Conservation (phyloP, 2,113 vertebrate species). For the Semnornis frantzii region DNA sequence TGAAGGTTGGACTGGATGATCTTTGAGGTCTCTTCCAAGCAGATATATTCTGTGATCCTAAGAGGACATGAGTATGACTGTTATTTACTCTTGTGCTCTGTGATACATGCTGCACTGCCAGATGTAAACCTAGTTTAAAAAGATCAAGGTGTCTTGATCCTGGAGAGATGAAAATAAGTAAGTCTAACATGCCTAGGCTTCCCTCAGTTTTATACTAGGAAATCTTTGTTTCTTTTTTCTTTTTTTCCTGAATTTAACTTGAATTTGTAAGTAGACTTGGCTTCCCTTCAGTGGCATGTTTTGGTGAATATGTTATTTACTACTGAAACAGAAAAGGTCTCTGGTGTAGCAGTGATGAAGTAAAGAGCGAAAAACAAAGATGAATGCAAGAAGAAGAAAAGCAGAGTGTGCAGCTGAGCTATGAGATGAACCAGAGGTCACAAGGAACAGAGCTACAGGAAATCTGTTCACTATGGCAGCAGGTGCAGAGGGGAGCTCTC, state of each 20-base stretch:
- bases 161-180: not conserved
- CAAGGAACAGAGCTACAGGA: conserved; percentile 32
- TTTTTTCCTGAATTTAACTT: not conserved
- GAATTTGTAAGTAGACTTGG: not conserved
- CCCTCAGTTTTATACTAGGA: not conserved
- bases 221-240: not conserved
- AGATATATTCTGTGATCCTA: too few relatives aligned
- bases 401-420: conserved; percentile 41
- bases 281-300: not conserved
- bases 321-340: not conserved
- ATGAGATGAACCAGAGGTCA: not conserved
- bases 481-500: conserved; percentile 18
- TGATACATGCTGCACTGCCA: not conserved
- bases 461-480: conserved; percentile 43
- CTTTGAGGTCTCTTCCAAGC: too few relatives aligned
- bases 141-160: not conserved
- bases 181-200: not conserved
- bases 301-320: not conserved
- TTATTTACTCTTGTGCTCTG: not conserved
- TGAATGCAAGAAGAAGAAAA: conserved; percentile 27
- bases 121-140: not conserved
- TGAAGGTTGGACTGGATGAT: too few relatives aligned
- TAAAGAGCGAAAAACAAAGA: conserved; percentile 4
- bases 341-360: not conserved
- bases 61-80: not conserved